These are phyloP conservation scores for Achatina immaculata DNA, from an alignment of 1,140 invertebrate genomes.

Conservation along the genomic window DNA sequence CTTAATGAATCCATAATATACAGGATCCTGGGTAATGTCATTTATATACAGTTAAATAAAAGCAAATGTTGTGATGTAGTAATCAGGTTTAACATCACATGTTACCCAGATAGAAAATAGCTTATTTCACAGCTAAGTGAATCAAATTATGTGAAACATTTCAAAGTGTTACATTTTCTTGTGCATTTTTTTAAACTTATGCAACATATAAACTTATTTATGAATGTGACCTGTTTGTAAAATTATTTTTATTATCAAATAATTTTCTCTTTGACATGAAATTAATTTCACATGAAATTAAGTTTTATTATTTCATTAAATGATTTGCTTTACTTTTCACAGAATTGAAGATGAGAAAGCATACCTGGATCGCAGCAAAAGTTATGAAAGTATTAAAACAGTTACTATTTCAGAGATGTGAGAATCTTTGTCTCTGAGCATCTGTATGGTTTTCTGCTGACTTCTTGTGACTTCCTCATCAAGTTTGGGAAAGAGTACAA, in stretches of 20 bases:
- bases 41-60: neutral
- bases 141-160: neutral
- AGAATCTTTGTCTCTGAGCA: neutral
- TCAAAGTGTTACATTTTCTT: neutral
- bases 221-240: neutral
- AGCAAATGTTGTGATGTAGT: neutral
- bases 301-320: too few species aligned
- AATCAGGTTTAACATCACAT: neutral
- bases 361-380: neutral
- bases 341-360: neutral
- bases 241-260: neutral
- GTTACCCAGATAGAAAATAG: neutral
- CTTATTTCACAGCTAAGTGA: neutral
- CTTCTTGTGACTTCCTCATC: neutral
- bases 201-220: neutral
- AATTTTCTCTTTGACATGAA: too few species aligned
- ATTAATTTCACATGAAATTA: too few species aligned
- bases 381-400: slow-evolving; percentile 14
- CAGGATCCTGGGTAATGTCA: neutral
- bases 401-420: neutral
- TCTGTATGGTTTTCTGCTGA: neutral
- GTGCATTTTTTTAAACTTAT: neutral
- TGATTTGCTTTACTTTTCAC: neutral
- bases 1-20: neutral
- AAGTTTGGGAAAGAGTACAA: neutral